A percentile compares a stretch with the other conserved stretches of the same genome.
phyloP scores from a whole-genome alignment of 2,888 invertebrate genomes.

The Doris montereyensis region DNA sequence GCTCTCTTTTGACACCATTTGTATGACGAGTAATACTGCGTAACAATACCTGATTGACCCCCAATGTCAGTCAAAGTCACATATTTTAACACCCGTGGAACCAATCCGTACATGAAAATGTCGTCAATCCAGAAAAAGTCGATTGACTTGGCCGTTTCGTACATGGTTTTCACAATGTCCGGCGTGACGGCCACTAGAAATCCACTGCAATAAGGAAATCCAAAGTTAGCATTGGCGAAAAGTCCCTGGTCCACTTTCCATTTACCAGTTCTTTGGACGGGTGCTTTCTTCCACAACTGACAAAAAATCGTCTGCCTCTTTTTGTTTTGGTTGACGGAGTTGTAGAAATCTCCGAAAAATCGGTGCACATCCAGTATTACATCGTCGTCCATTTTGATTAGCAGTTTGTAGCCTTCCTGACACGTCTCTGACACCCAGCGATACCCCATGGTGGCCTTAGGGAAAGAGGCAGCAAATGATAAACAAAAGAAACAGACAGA shows the following conservation, averaged over 20 bases:
- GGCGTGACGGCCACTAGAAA: conserved; percentile 31
- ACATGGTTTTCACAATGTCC: conserved; percentile 34
- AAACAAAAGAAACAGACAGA: too few species aligned
- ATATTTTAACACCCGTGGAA: neutral
- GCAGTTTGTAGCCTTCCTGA: neutral
- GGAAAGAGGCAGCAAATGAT: too few species aligned
- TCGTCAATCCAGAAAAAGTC: conserved; percentile 43
- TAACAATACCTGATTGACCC: neutral
- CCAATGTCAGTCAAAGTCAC: neutral
- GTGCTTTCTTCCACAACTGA: conserved; percentile 30
- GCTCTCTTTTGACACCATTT: too few species aligned
- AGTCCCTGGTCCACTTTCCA: conserved; percentile 35
- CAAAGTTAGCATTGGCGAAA: conserved; percentile 26
- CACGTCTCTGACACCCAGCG: conserved; percentile 30
- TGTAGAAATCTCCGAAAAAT: conserved; percentile 31
- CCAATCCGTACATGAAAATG: conserved; percentile 40
- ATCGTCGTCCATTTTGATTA: conserved; percentile 41
- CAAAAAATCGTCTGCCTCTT: conserved; percentile 18
- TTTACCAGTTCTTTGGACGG: conserved; percentile 29
- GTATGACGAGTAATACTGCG: too few species aligned
- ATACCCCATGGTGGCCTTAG: conserved; percentile 39
- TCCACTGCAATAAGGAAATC: conserved; percentile 36
- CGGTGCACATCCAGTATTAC: conserved; percentile 24
- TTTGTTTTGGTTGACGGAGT: neutral
- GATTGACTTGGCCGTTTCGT: conserved; percentile 6